A percentile compares a stretch with the other conserved stretches of the same genome.
phyloP scores from a whole-genome alignment of 2,888 invertebrate genomes.

The Aleiodes testaceus region DNA sequence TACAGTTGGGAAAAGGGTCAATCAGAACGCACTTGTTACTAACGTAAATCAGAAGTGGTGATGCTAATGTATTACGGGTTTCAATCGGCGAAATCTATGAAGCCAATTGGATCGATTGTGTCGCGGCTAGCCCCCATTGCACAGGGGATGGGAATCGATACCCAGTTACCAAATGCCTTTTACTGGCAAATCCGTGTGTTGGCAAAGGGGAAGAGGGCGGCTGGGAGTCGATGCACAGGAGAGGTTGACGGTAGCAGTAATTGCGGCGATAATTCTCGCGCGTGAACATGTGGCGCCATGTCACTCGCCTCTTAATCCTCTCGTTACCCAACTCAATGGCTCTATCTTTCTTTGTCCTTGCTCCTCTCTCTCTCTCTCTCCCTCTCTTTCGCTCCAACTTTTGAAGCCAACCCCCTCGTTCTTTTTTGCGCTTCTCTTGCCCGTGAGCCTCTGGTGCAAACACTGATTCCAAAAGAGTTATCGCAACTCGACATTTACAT shows the following conservation, averaged over 20 bases:
- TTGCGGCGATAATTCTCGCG: slow-evolving; percentile 55
- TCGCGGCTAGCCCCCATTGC: slow-evolving; percentile 25
- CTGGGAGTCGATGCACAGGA: slow-evolving; percentile 42
- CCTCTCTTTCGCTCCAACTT: slow-evolving; percentile 23
- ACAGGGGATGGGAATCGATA: slow-evolving; percentile 40
- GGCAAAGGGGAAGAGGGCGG: slow-evolving; percentile 31
- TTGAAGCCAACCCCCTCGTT: not conserved
- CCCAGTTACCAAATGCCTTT: slow-evolving; percentile 1
- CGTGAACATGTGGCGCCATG: slow-evolving; percentile 52
- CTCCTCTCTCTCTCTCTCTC: slow-evolving; percentile 44
- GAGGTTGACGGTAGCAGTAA: slow-evolving; percentile 53
- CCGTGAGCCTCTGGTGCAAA: slow-evolving; percentile 22
- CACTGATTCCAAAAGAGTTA: slow-evolving; percentile 51
- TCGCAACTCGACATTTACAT: slow-evolving; percentile 40
- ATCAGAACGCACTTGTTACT: slow-evolving; percentile 29
- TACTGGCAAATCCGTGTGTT: slow-evolving; percentile 7
- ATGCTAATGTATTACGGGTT: slow-evolving; percentile 35
- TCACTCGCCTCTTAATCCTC: slow-evolving; percentile 53
- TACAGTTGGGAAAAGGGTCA: not conserved
- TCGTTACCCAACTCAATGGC: slow-evolving; percentile 49
- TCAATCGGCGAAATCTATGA: slow-evolving; percentile 37
- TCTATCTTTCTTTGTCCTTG: slow-evolving; percentile 33
- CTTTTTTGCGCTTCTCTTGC: slow-evolving; percentile 10
- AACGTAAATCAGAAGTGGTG: slow-evolving; percentile 26
- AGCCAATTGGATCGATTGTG: slow-evolving; percentile 39